A percentile compares a stretch with the other conserved stretches of the same genome.
Evolutionary conservation across 1,140 invertebrate species (phyloP).

Genomic region (Cydia strobilella): DNA sequence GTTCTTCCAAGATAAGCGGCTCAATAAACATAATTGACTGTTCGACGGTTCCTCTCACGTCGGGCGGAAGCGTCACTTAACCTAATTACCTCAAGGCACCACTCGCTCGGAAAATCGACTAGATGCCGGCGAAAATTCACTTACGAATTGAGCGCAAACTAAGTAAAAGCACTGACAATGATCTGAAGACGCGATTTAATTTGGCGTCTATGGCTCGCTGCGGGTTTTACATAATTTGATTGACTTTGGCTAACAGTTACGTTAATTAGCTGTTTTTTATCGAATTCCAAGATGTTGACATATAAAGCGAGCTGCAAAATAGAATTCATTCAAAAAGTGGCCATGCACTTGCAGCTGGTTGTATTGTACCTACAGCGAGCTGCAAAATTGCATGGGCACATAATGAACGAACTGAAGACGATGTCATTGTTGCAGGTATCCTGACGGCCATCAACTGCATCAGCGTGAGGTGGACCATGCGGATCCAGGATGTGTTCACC

Average conservation of each 20-base stretch:
- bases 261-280: no score
- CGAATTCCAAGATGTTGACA: no score
- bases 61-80: slow-evolving; percentile 60
- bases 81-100: slow-evolving; percentile 51
- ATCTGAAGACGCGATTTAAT: neutral
- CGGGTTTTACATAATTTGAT: no score
- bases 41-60: slow-evolving; percentile 42
- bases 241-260: no score
- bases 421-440: slow-evolving; percentile 82
- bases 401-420: slow-evolving; percentile 8
- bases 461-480: slow-evolving; percentile 93
- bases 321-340: no score
- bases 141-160: slow-evolving; percentile 8
- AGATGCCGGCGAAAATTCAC: slow-evolving; percentile 25
- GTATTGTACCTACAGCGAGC: no score
- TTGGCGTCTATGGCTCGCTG: neutral
- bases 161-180: neutral
- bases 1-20: neutral
- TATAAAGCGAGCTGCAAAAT: no score
- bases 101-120: slow-evolving; percentile 30
- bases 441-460: slow-evolving; percentile 94
- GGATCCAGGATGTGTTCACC: slow-evolving; percentile 95
- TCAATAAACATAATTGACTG: slow-evolving; percentile 30
- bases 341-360: no score
- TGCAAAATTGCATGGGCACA: no score